Evolutionary conservation across 2,888 invertebrate species (phyloP), one percentile per base, ranked within the genome.

Genomic region (Schizaphis graminum): DNA sequence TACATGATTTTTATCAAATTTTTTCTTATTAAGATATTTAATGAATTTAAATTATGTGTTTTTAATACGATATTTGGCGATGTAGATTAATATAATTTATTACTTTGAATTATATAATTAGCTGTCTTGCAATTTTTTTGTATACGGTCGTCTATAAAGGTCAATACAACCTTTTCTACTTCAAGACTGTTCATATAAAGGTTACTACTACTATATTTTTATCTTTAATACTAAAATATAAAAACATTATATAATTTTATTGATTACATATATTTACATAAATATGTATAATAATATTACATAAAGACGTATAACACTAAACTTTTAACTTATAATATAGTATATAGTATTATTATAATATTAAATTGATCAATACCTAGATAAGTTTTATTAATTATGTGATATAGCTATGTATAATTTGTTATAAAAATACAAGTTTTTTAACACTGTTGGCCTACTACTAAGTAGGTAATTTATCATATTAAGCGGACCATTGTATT

Each of bases 201-300:
- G 77, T 77, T 77, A 77, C 77, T 35, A 77, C 77, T 35, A 77
- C 77, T 41, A 77, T 77, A 77, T 24, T 77, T 41, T 35, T 67
- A 67, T 67, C 35, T 35, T 35, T 67, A 67, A 67, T 67, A 67
- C 16, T 7, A 67, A 35, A 67, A 21, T 35, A 67, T n/a, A 67
- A n/a, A 67, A 67, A n/a, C n/a, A 67, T 67, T 67, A 67, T 35
- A 67, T 35, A 67, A 67, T 67, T 67, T 67, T 67, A 67, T 67
- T 35, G 67, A 67, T 67, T 67, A 67, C 7, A 4, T 35, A 67
- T 67, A 67, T 67, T 35, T 35, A 35, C 67, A n/a, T n/a, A 77
- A 77, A 77, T 7, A 35, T 77, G 21, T 77, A 35, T 77, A 16
- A n/a, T 24, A 67, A n/a, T 67, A 67, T 67, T 67, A n/a, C 5